Conservation (phyloP, 2,888 invertebrate species). For the Villa cingulata region DNA sequence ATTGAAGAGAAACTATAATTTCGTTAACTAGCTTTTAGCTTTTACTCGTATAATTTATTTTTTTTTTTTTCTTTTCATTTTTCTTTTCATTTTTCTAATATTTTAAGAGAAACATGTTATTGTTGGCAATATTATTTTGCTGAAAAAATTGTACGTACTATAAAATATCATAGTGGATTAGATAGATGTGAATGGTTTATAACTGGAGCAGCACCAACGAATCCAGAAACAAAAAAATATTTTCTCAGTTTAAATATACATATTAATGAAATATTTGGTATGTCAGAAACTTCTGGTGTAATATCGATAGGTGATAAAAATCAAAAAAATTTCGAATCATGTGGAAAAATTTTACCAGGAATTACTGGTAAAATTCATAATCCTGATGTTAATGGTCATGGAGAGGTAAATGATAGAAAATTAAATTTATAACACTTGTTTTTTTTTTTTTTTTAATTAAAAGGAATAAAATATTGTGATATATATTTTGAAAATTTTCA, state of each 20-base stretch:
- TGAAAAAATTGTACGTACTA: slow-evolving; percentile 48
- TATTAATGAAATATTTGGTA: slow-evolving; percentile 71
- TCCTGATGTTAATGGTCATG: slow-evolving; percentile 53
- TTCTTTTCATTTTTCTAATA: too few species aligned
- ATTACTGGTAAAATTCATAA: slow-evolving; percentile 51
- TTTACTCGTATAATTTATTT: too few species aligned
- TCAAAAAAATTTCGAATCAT: slow-evolving; percentile 45
- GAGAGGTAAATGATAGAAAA: slow-evolving; percentile 43
- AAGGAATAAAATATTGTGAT: too few species aligned
- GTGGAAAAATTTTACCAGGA: slow-evolving; percentile 54
- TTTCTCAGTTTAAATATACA: slow-evolving; percentile 74
- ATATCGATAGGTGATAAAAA: slow-evolving; percentile 42
- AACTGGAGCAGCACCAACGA: slow-evolving; percentile 73
- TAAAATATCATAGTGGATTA: slow-evolving; percentile 41
- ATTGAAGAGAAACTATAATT: neutral
- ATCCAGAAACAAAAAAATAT: slow-evolving; percentile 65
- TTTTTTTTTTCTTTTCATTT: too few species aligned
- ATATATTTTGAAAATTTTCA: too few species aligned
- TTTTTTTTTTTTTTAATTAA: neutral
- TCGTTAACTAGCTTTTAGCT: too few species aligned
- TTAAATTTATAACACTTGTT: slow-evolving; percentile 51
- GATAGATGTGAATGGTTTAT: slow-evolving; percentile 51
- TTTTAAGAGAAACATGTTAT: slow-evolving; percentile 30
- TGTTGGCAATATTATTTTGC: slow-evolving; percentile 68
- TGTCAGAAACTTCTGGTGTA: slow-evolving; percentile 72